A percentile compares a stretch with the other conserved stretches of the same genome.
Evolutionary conservation across 2,888 invertebrate genomes (phyloP).

Genomic region (Shargacucullia verbasci): DNA sequence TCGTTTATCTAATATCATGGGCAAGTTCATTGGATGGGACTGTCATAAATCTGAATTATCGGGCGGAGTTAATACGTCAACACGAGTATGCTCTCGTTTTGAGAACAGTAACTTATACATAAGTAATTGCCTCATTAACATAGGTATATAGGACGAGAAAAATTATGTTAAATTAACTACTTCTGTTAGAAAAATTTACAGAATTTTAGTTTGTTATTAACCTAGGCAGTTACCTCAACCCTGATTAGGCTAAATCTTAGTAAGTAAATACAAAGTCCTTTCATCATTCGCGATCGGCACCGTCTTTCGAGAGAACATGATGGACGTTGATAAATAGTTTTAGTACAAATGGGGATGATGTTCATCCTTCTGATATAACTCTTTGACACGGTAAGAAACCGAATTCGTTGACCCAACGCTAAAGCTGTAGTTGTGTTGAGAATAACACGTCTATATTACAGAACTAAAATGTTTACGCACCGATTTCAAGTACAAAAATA

Average conservation of each 20-base stretch:
- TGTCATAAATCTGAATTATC: conserved; percentile 41
- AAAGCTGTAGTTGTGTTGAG: background rate
- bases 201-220: no score
- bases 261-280: no score
- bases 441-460: background rate
- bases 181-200: background rate
- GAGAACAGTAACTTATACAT: conserved; percentile 24
- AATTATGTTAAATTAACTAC: conserved; percentile 1
- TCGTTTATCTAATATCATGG: conserved; percentile 54
- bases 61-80: conserved; percentile 15
- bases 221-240: no score
- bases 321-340: no score
- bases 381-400: background rate
- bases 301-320: no score
- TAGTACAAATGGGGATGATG: no score
- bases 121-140: conserved; percentile 18
- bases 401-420: conserved; percentile 6
- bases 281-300: no score
- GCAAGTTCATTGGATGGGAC: conserved; percentile 50
- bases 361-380: background rate
- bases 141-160: conserved; percentile 18
- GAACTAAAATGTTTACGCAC: conserved; percentile 24
- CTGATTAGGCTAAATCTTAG: no score
- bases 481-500: conserved; percentile 44
- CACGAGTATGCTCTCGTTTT: conserved; percentile 37